These are phyloP conservation scores for Chloroceryle aenea DNA, from an alignment of 2,113 vertebrate genomes.

Conservation along the genomic window DNA sequence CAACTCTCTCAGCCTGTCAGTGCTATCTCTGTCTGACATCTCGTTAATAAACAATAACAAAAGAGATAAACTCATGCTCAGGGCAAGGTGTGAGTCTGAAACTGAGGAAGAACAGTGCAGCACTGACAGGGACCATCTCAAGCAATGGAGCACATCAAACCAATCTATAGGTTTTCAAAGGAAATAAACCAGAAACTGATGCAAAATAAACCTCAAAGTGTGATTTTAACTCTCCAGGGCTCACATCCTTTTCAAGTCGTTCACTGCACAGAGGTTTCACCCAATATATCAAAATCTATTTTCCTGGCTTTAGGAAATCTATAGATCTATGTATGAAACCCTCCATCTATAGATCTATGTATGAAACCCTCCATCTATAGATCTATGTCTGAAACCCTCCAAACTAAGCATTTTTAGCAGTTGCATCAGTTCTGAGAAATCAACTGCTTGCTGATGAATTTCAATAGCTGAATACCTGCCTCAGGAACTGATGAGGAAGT, in stretches of 20 bases:
- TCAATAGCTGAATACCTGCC: background rate
- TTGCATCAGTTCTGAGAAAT: background rate
- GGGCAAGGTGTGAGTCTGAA: accelerated
- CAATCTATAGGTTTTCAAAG: background rate
- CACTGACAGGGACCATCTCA: background rate
- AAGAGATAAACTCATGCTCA: background rate
- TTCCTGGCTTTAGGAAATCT: background rate
- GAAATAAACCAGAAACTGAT: background rate
- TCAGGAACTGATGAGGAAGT: background rate
- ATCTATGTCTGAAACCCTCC: no score
- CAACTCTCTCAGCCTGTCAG: no score
- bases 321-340: background rate
- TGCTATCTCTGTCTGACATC: background rate
- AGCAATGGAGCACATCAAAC: accelerated
- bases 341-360: background rate
- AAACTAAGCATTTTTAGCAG: no score
- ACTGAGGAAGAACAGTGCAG: background rate
- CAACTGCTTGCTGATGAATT: background rate
- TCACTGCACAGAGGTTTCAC: background rate
- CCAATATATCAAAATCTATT: background rate
- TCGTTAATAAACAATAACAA: background rate
- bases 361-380: no score
- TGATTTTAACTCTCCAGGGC: background rate
- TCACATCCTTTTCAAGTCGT: background rate
- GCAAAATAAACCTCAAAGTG: background rate